These are phyloP conservation scores for Horisme vitalbata DNA, from an alignment of 2,888 invertebrate species.

Conservation along the genomic window DNA sequence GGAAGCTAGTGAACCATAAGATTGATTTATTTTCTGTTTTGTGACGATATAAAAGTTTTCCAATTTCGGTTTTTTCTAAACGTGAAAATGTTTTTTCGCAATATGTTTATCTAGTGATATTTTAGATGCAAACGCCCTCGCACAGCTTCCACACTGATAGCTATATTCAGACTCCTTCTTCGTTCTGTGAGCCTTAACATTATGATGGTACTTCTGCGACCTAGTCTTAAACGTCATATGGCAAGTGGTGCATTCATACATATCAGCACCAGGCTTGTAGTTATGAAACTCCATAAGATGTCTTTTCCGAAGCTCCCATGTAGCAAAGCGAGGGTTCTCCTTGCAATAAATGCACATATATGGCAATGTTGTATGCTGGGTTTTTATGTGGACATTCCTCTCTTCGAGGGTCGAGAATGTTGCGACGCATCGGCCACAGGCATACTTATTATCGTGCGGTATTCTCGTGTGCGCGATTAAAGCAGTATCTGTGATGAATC, in stretches of 20 bases:
- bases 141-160: slow-evolving; percentile 76
- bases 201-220: slow-evolving; percentile 75
- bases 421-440: slow-evolving; percentile 70
- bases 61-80: no score
- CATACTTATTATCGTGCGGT: slow-evolving; percentile 72
- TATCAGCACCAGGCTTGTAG: slow-evolving; percentile 69
- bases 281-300: slow-evolving; percentile 76
- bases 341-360: slow-evolving; percentile 75
- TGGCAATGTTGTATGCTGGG: slow-evolving; percentile 66
- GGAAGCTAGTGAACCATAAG: no score
- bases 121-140: slow-evolving; percentile 76
- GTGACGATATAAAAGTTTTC: no score
- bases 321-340: slow-evolving; percentile 71
- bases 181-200: slow-evolving; percentile 70
- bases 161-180: slow-evolving; percentile 73
- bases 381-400: slow-evolving; percentile 67
- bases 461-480: slow-evolving; percentile 66
- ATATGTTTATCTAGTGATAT: slow-evolving; percentile 80
- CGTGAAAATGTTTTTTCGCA: slow-evolving; percentile 78
- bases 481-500: slow-evolving; percentile 72
- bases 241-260: slow-evolving; percentile 75
- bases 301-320: slow-evolving; percentile 70
- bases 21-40: no score
- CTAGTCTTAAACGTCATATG: slow-evolving; percentile 75
- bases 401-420: slow-evolving; percentile 71